Percentiles rank a stretch among this genome's conserved stretches.
phyloP scores from a whole-genome alignment of 1,140 invertebrate genomes.

The Colletes gigas region DNA sequence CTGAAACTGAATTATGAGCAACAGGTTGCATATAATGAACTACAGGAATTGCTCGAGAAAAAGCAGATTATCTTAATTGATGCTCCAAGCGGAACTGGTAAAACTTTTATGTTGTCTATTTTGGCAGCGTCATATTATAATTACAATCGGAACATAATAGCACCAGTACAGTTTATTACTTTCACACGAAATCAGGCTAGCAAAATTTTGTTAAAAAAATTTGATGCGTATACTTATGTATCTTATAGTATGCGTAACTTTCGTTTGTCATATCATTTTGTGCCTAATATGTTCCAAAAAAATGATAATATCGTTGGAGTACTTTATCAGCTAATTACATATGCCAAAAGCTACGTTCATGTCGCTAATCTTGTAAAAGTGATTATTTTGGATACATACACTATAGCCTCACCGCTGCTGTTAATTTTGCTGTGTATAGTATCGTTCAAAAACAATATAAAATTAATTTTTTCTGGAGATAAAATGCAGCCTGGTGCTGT shows the following conservation, averaged over 20 bases:
- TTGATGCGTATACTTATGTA: neutral
- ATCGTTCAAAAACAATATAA: neutral
- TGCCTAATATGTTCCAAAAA: neutral
- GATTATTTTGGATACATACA: slow-evolving; percentile 18
- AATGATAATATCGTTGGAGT: rapidly evolving
- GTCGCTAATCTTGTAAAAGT: rapidly evolving
- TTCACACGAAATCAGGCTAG: slow-evolving; percentile 24
- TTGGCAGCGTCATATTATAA: rapidly evolving
- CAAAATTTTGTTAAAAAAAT: neutral
- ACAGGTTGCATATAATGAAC: neutral
- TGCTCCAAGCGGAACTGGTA: slow-evolving; percentile 6
- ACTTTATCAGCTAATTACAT: neutral
- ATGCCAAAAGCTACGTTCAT: neutral
- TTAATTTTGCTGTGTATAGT: slow-evolving; percentile 19
- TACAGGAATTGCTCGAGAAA: rapidly evolving
- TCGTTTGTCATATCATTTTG: rapidly evolving
- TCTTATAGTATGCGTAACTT: slow-evolving; percentile 11
- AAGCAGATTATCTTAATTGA: neutral
- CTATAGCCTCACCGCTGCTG: slow-evolving; percentile 3
- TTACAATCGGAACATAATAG: too few species aligned
- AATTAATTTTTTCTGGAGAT: slow-evolving; percentile 16
- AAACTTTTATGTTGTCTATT: slow-evolving; percentile 6
- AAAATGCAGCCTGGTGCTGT: neutral
- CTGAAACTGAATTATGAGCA: neutral
- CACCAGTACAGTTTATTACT: neutral